Evolutionary conservation across 2,888 invertebrate genomes (phyloP), one percentile per base, ranked within the genome.

Genomic region (Pocota personata): DNA sequence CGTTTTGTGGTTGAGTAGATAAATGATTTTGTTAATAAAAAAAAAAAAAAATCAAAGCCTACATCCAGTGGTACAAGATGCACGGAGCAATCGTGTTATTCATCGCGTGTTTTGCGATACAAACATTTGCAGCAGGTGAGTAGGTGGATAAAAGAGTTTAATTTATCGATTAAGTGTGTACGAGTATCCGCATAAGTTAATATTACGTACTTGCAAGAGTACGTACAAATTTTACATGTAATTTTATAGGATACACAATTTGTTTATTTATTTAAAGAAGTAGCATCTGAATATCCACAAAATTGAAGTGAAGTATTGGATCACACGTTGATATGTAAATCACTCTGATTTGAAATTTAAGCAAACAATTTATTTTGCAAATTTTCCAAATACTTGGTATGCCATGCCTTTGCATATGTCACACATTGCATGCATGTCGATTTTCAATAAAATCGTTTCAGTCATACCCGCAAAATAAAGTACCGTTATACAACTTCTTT

Each of bases 111-210:
- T 46, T 84, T 58, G 79, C 64, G 71, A 64, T 79, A 46, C 84
- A 79, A 46, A 24, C 75, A 75, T 58, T 84, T 58, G 71, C 79
- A 52, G 84, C 84, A 84, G 84, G 84, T 84, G 69, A 84, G 79
- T 84, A 27, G 75, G 64, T 60, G 50, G 62, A 14, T 43, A 7
- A 0, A 46, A 43, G 3, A 24, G 21, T 37, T 24, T 55, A 27
- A 30, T 30, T 55, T 16, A 46, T 16, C 16, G 46, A 8, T 8
- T 46, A 46, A 46, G 8, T 46, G 7, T n/a, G n/a, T n/a, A n/a
- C n/a, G n/a, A 1, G 21, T 19, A 48, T 19, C 4, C 19, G 19
- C 19, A 21, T 19, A 48, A 43, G 43, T 16, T 43, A 16, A 16
- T 12, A 4, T 12, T 37, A n/a, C 12, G 37, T 10, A 37, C 10